A percentile compares a stretch with the other conserved stretches of the same genome.
These are phyloP conservation scores for Beaufortia kweichowensis DNA, from an alignment of 2,113 vertebrate species.

Conservation along the genomic window DNA sequence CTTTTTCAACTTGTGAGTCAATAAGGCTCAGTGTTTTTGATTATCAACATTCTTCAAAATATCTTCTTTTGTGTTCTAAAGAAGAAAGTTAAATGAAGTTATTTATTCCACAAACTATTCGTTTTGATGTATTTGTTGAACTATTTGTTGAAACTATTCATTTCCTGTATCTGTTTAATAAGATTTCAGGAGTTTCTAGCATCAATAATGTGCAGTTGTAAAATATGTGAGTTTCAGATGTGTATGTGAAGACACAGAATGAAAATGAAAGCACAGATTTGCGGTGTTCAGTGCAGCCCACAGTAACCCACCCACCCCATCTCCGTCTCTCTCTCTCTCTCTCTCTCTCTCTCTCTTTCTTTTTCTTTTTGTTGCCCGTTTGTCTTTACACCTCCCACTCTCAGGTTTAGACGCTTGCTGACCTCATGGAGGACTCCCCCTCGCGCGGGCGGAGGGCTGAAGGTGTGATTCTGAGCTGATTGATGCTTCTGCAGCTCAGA, in stretches of 20 bases:
- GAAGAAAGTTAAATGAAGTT: too few relatives aligned
- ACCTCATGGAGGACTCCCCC: constrained; percentile 50
- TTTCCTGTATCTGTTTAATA: too few relatives aligned
- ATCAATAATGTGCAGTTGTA: not conserved
- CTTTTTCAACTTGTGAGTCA: too few relatives aligned
- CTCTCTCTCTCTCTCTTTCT: not conserved
- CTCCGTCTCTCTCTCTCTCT: not conserved
- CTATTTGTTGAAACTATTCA: too few relatives aligned
- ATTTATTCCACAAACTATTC: too few relatives aligned
- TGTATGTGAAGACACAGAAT: constrained; percentile 41
- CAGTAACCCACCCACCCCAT: constrained; percentile 2
- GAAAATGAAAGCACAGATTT: constrained; percentile 65
- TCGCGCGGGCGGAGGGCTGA: not conserved
- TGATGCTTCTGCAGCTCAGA: constrained; percentile 9
- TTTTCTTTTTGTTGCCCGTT: not conserved
- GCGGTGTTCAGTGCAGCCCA: constrained; percentile 26
- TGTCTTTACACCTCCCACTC: constrained; percentile 48
- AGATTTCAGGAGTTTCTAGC: not conserved
- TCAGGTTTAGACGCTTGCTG: constrained; percentile 33
- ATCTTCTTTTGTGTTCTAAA: too few relatives aligned
- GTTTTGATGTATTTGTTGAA: too few relatives aligned
- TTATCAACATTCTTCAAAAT: too few relatives aligned
- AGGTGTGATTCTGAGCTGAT: constrained; percentile 18
- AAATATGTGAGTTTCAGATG: too few relatives aligned
- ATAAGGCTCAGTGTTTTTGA: too few relatives aligned